Percentiles rank a stretch among this genome's conserved stretches.
Evolutionary conservation across 2,113 vertebrate genomes (phyloP).

Genomic region (Brienomyrus longianalis): DNA sequence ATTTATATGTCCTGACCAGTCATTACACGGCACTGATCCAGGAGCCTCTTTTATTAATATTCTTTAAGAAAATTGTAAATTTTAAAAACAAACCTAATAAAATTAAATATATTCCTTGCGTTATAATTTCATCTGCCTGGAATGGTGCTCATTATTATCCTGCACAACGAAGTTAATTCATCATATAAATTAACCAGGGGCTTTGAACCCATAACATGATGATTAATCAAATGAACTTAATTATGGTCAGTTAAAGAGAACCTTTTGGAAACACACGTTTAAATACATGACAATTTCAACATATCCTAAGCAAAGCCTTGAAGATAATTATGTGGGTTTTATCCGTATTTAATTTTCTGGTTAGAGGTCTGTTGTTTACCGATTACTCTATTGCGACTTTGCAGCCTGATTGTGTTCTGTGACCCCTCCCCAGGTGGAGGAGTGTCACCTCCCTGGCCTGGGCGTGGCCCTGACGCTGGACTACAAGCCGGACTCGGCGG

Average conservation of each 20-base stretch:
- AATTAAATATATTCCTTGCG: not conserved
- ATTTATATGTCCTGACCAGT: not conserved
- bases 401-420: not conserved
- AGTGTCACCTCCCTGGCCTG: conserved; percentile 91
- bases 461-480: conserved; percentile 93
- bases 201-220: not conserved
- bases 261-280: not conserved
- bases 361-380: not conserved
- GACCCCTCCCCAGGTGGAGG: conserved; percentile 74
- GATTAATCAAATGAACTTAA: not conserved
- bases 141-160: not conserved
- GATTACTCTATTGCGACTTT: not conserved
- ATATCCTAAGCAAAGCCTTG: not conserved
- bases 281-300: not conserved
- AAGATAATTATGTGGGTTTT: not conserved
- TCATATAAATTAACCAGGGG: not conserved
- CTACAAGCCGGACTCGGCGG: conserved; percentile 79
- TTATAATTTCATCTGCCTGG: not conserved
- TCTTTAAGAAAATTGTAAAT: not conserved
- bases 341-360: not conserved
- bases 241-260: not conserved
- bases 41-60: not conserved
- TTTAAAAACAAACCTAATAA: not conserved
- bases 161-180: not conserved
- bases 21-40: not conserved